A percentile compares a stretch with the other conserved stretches of the same genome.
These are phyloP conservation scores for Oriolus oriolus DNA, from an alignment of 2,113 vertebrate genomes.

Conservation along the genomic window DNA sequence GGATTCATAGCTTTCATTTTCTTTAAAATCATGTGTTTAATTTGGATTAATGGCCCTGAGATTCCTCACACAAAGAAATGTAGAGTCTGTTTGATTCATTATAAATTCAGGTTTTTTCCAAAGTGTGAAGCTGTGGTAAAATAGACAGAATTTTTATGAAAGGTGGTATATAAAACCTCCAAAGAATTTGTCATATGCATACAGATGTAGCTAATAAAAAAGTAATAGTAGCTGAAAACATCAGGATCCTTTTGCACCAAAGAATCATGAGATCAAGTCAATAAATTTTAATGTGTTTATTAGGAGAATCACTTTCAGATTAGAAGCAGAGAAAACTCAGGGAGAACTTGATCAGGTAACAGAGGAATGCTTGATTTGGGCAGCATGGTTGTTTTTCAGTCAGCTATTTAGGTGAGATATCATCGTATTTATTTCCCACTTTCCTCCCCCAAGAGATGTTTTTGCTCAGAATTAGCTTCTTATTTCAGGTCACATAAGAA, in stretches of 20 bases:
- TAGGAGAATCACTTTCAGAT: background rate
- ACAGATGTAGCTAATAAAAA: background rate
- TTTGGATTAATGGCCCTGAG: background rate
- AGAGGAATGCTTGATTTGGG: background rate
- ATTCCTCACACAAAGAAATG: background rate
- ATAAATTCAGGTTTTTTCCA: background rate
- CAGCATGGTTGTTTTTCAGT: background rate
- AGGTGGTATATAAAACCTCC: background rate
- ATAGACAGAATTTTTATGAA: background rate
- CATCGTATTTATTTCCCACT: background rate
- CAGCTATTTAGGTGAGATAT: background rate
- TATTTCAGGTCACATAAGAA: background rate
- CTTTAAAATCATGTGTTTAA: background rate
- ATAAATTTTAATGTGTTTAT: background rate
- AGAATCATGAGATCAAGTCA: background rate
- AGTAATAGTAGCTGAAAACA: background rate
- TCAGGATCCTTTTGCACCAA: background rate
- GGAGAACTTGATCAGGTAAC: background rate
- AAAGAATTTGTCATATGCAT: background rate
- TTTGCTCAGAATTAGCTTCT: background rate
- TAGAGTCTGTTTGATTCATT: background rate
- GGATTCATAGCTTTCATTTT: background rate
- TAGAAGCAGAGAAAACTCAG: background rate
- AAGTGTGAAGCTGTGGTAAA: background rate
- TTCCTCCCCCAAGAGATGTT: fast-evolving